Evolutionary conservation across 2,113 vertebrate genomes (phyloP), one percentile per base, ranked within the genome.

Genomic region (Elephas maximus): DNA sequence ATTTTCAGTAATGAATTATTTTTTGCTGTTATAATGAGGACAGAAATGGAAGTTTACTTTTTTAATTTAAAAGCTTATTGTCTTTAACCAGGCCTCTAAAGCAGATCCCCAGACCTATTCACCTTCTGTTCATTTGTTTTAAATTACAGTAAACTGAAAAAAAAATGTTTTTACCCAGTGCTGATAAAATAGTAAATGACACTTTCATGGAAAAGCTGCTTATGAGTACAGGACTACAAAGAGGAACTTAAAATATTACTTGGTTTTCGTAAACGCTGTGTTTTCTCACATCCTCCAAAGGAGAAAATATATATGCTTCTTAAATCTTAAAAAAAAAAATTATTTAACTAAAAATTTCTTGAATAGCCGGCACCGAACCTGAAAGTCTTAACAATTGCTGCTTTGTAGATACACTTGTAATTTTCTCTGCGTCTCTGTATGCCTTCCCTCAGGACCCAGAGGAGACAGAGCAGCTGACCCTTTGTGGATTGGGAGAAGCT

Each of bases 81-180:
- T 82, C 60, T 53, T 69, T 95, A 88, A 30, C 24, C 5, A 78
- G 78, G 44, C 60, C 20, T 80, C 44, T 48, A 73, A 69, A 92
- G 69, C 78, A 60, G 45, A 76, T 45, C 78, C 44, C 33, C 41
- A 92, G 44, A 86, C 21, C 73, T 92, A 88, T 8, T 60, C 26
- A 45, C 45, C 53, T 97, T 92, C 60, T 86, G 21, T 91, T 96
- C 24, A 86, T 85, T 93, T 93, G 26, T 91, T 97, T 93, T 86
- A 44, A 89, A 73, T 63, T 93, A 26, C 6, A 74, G 14, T 71
- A 51, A 89, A 73, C 44, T 86, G 63, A 69, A 91, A 62, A 88
- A 88, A 74, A 91, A 51, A 69, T 21, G 6, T 37, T 78, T 94
- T 80, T 67, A 94, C 24, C 67, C 67, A 94, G 41, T 91, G 63